Evolutionary conservation across 92 coral and sea anemone genomes (phyloP).

Genomic region (Pocillopora grandis): DNA sequence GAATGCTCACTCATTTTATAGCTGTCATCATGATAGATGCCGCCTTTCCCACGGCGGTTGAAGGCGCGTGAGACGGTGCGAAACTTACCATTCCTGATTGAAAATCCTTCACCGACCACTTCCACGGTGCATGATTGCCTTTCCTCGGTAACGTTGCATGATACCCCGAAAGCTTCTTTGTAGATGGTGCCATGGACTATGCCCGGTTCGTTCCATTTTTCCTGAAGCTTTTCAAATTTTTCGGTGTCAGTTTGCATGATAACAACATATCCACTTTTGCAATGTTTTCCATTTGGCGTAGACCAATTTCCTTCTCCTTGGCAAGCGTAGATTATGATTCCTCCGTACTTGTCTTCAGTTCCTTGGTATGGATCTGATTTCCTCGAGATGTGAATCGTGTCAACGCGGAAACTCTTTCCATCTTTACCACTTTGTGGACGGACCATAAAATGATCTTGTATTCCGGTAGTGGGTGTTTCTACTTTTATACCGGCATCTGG

Average conservation of each 20-base stretch:
- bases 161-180: neutral
- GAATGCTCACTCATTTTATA: neutral
- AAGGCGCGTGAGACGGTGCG: neutral
- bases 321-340: slow-evolving; percentile 45
- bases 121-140: neutral
- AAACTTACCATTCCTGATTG: neutral
- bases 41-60: neutral
- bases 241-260: slow-evolving; percentile 35
- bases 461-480: too few species aligned
- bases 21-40: neutral
- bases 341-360: too few species aligned
- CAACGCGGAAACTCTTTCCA: too few species aligned
- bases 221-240: neutral
- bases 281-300: slow-evolving; percentile 51
- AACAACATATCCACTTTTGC: slow-evolving; percentile 52
- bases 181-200: neutral
- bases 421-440: too few species aligned
- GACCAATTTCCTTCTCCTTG: slow-evolving; percentile 42
- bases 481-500: too few species aligned
- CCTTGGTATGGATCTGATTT: too few species aligned
- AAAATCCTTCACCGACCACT: neutral
- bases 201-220: slow-evolving; percentile 20
- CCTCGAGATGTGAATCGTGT: too few species aligned
- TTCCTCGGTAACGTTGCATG: neutral
- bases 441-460: too few species aligned